Percentiles rank a stretch among this genome's conserved stretches.
These are phyloP conservation scores for Porites evermanni DNA, from an alignment of 92 coral and sea anemone species.

Conservation along the genomic window DNA sequence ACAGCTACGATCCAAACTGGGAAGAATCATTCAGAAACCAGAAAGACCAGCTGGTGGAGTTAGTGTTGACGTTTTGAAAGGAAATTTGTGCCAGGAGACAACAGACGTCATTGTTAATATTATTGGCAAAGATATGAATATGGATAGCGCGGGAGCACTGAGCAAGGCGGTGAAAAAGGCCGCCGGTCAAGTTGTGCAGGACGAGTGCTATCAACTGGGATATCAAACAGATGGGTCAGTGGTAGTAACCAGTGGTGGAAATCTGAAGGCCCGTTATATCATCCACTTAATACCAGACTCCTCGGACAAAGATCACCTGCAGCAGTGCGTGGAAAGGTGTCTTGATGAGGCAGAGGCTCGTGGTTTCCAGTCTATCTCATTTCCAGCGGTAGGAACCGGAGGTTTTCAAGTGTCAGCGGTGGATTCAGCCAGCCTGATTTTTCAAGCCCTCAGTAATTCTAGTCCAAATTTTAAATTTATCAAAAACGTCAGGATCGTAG, in stretches of 20 bases:
- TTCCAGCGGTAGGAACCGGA: slow-evolving; percentile 60
- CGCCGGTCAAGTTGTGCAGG: slow-evolving; percentile 29
- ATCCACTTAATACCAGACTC: slow-evolving; percentile 10
- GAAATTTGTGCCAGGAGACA: slow-evolving; percentile 42
- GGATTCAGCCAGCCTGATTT: slow-evolving; percentile 1
- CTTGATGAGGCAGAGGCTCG: slow-evolving; percentile 43
- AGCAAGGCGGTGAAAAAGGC: slow-evolving; percentile 52
- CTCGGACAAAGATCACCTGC: slow-evolving; percentile 17
- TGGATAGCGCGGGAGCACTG: slow-evolving; percentile 48
- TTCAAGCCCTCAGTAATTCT: slow-evolving; percentile 56
- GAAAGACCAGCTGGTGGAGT: background rate
- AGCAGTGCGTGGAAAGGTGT: slow-evolving; percentile 53
- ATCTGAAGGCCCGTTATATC: slow-evolving; percentile 12
- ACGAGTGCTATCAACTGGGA: slow-evolving; percentile 49
- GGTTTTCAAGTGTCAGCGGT: slow-evolving; percentile 34
- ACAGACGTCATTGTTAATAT: slow-evolving; percentile 75
- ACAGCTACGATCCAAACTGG: no score
- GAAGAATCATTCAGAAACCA: no score
- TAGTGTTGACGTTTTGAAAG: slow-evolving; percentile 30
- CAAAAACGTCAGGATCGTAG: background rate
- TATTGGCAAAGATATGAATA: slow-evolving; percentile 18
- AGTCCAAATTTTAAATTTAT: slow-evolving; percentile 34
- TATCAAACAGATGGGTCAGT: slow-evolving; percentile 59
- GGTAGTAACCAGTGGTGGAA: slow-evolving; percentile 65
- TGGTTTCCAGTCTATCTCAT: slow-evolving; percentile 55